Conservation (phyloP, 2,888 invertebrate genomes). For the Caenorhabditis wallacei region DNA sequence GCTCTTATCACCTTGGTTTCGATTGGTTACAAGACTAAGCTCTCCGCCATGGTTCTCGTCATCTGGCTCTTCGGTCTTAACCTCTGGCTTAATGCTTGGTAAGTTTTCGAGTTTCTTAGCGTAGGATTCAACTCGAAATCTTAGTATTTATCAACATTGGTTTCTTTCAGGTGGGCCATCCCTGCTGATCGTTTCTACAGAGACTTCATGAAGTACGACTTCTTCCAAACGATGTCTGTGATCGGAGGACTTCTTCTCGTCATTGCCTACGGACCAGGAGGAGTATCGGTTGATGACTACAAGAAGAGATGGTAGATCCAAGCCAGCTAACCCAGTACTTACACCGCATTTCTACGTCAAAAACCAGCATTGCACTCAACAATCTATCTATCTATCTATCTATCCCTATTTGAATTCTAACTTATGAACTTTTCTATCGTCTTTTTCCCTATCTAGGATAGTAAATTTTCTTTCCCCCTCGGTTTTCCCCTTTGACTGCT, state of each 20-base stretch:
- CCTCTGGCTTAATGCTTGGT: slow-evolving; percentile 97
- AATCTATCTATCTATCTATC: not conserved
- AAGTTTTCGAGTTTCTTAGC: no score
- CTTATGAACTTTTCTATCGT: slow-evolving; percentile 29
- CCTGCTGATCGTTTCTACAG: slow-evolving; percentile 95
- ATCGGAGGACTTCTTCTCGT: slow-evolving; percentile 97
- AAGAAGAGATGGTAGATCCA: slow-evolving; percentile 95
- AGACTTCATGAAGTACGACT: slow-evolving; percentile 99
- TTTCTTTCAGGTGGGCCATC: slow-evolving; percentile 88
- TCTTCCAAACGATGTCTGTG: slow-evolving; percentile 96
- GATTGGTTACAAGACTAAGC: slow-evolving; percentile 98
- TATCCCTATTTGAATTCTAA: slow-evolving; percentile 22
- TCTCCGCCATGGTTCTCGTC: slow-evolving; percentile 95
- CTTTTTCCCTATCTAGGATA: slow-evolving; percentile 32
- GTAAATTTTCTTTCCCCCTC: slow-evolving; percentile 37
- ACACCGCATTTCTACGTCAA: slow-evolving; percentile 51
- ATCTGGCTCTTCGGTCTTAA: slow-evolving; percentile 91
- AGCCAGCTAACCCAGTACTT: slow-evolving; percentile 4
- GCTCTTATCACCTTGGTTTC: slow-evolving; percentile 96
- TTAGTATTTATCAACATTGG: no score
- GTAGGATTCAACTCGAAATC: no score
- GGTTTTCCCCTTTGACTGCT: slow-evolving; percentile 38
- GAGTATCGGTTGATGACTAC: slow-evolving; percentile 99
- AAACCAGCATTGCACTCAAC: slow-evolving; percentile 33
- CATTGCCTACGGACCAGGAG: slow-evolving; percentile 97